Percentiles rank a stretch among this genome's conserved stretches.
Evolutionary conservation across 2,797 vertebrate species (phyloP).

Genomic region (Helostoma temminkii): DNA sequence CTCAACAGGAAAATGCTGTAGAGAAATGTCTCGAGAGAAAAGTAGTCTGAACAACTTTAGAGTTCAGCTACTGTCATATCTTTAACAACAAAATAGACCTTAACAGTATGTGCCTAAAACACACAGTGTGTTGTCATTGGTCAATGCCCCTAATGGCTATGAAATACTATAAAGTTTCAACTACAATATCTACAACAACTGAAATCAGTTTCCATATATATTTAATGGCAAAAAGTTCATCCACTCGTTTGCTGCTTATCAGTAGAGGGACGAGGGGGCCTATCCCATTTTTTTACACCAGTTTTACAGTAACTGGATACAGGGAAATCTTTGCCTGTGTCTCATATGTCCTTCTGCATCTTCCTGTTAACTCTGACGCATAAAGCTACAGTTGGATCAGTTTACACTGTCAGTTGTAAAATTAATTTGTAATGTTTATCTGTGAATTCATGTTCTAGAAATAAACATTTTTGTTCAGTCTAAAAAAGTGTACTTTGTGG

Average conservation of each 20-base stretch:
- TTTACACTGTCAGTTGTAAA: background rate
- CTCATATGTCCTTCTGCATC: background rate
- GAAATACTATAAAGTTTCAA: no score
- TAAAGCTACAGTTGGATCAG: background rate
- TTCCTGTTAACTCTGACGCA: background rate
- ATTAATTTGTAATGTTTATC: background rate
- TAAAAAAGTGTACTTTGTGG: background rate
- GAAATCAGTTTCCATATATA: no score
- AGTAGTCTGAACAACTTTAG: background rate
- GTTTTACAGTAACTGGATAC: conserved; percentile 5
- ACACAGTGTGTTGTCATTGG: background rate
- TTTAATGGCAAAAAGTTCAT: no score
- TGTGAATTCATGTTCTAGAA: background rate
- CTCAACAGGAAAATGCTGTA: background rate
- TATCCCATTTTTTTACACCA: no score
- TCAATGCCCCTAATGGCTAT: no score
- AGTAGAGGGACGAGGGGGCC: no score
- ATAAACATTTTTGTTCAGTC: no score
- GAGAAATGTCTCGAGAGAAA: background rate
- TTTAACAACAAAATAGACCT: background rate
- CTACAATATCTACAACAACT: no score
- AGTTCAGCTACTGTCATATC: background rate
- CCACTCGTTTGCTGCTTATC: no score
- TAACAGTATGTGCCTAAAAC: no score
- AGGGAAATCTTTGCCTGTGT: conserved; percentile 14